phyloP scores from a whole-genome alignment of 2,113 vertebrate species.

The Martes martes region DNA sequence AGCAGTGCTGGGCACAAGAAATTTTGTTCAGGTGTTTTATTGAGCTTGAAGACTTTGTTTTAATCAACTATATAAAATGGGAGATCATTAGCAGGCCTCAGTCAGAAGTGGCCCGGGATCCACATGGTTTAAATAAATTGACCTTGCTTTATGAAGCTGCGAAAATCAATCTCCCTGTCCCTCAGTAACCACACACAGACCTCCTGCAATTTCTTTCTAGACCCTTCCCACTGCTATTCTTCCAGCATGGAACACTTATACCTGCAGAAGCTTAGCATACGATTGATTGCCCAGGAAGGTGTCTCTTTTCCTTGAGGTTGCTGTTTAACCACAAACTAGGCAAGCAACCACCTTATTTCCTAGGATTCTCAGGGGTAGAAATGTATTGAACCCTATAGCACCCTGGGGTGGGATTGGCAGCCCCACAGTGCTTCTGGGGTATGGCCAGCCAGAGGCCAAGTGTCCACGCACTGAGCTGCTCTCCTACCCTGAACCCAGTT shows the following conservation, averaged over 20 bases:
- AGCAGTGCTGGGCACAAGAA: neutral
- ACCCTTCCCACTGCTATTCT: neutral
- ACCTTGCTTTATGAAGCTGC: neutral
- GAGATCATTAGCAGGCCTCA: neutral
- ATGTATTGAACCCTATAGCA: neutral
- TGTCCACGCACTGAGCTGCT: neutral
- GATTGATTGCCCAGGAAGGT: neutral
- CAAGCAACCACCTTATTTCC: neutral
- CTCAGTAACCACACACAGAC: neutral
- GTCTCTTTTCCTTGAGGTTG: neutral
- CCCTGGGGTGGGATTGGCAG: neutral
- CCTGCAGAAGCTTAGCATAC: neutral
- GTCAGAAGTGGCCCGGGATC: neutral
- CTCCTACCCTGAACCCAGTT: neutral
- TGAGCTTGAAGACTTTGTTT: neutral
- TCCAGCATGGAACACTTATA: neutral
- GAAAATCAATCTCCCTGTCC: neutral
- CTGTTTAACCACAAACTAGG: neutral
- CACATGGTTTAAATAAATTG: slow-evolving; percentile 31
- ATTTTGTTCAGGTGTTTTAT: slow-evolving; percentile 22
- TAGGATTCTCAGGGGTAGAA: neutral
- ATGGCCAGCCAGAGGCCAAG: neutral
- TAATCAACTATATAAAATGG: slow-evolving; percentile 42
- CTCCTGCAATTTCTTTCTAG: neutral
- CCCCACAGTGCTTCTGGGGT: rapidly evolving